Evolutionary conservation across 2,888 invertebrate genomes (phyloP).

Genomic region (Caenorhabditis becei): DNA sequence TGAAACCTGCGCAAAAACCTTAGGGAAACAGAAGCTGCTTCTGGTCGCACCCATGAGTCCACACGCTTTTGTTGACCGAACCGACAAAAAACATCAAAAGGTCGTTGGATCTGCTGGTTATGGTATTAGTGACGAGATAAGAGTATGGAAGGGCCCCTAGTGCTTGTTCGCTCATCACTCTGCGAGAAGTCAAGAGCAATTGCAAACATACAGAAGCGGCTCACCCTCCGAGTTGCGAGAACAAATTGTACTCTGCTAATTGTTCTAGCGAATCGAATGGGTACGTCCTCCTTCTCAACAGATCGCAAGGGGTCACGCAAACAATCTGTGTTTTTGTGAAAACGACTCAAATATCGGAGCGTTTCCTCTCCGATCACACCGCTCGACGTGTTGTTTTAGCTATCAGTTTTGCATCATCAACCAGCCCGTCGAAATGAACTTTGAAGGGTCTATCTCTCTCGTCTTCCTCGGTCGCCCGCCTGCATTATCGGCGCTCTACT

Average conservation of each 20-base stretch:
- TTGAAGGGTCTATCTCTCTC: slow-evolving; percentile 34
- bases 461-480: slow-evolving; percentile 6
- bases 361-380: slow-evolving; percentile 6
- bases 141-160: slow-evolving; percentile 21
- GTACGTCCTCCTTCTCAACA: slow-evolving; percentile 36
- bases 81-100: slow-evolving; percentile 6
- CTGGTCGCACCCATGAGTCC: not conserved
- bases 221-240: slow-evolving; percentile 52
- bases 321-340: slow-evolving; percentile 55
- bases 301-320: slow-evolving; percentile 33
- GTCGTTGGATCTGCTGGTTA: slow-evolving; percentile 23
- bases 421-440: slow-evolving; percentile 29
- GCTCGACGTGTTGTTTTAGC: slow-evolving; percentile 27
- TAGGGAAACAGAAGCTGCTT: slow-evolving; percentile 4
- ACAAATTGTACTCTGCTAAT: slow-evolving; percentile 63
- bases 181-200: slow-evolving; percentile 62
- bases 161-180: slow-evolving; percentile 59
- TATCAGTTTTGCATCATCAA: slow-evolving; percentile 46
- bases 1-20: not conserved
- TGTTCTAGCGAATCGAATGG: slow-evolving; percentile 52
- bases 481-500: slow-evolving; percentile 41
- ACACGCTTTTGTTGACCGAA: not conserved
- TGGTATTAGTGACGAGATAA: slow-evolving; percentile 51
- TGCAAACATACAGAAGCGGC: slow-evolving; percentile 56
- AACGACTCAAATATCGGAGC: slow-evolving; percentile 40